These are phyloP conservation scores for Allolobophora icterica DNA, from an alignment of 2,888 invertebrate genomes.

Conservation along the genomic window DNA sequence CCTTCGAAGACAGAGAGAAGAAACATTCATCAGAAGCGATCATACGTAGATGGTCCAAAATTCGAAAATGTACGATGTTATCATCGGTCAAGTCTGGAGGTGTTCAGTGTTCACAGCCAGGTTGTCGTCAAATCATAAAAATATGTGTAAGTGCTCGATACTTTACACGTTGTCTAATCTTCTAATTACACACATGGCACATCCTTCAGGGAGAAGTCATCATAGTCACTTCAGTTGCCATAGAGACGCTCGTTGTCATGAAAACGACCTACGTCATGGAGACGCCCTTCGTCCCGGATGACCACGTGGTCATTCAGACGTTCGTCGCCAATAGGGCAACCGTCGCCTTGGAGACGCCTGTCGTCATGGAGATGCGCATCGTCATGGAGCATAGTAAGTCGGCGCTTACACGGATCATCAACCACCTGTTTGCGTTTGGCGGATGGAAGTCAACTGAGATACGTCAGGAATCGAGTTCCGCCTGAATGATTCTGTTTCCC, in stretches of 20 bases:
- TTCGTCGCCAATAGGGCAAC: no score
- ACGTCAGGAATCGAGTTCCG: not conserved
- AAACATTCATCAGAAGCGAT: no score
- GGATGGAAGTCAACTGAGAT: not conserved
- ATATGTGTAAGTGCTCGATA: not conserved
- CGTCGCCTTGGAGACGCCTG: no score
- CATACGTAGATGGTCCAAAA: no score
- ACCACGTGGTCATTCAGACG: no score
- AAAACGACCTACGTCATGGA: not conserved
- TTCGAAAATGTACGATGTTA: no score
- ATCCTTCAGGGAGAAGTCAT: no score
- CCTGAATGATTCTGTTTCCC: not conserved
- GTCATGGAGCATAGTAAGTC: no score
- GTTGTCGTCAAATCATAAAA: not conserved
- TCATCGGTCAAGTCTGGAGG: not conserved
- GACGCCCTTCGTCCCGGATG: no score
- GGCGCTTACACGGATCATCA: not conserved
- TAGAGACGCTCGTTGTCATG: not conserved
- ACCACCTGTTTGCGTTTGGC: not conserved
- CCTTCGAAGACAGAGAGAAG: no score
- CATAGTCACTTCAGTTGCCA: no score
- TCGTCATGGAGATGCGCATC: no score
- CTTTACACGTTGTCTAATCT: not conserved
- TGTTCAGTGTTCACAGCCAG: not conserved
- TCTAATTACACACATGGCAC: not conserved